Evolutionary conservation across 2,888 invertebrate genomes (phyloP).

Genomic region (Hirudinaria manillensis): DNA sequence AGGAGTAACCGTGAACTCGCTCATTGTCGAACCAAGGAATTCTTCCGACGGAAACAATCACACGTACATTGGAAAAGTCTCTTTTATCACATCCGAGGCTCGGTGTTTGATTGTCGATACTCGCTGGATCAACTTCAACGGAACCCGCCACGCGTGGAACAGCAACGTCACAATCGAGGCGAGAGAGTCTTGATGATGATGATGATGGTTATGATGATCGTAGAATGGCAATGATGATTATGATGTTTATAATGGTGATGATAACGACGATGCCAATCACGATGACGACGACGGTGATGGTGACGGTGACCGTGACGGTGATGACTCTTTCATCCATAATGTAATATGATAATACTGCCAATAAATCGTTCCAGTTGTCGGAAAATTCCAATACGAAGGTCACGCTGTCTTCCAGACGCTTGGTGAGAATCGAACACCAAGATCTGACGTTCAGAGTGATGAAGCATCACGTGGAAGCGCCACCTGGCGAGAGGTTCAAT

Average conservation of each 20-base stretch:
- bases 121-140: conserved; percentile 13
- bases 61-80: conserved; percentile 34
- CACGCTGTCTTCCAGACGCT: neutral
- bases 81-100: conserved; percentile 7
- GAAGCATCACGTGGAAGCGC: conserved; percentile 30
- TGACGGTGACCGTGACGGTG: too few species aligned
- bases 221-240: neutral
- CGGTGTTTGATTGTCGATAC: conserved; percentile 29
- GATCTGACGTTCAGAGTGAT: conserved; percentile 29
- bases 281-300: neutral
- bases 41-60: neutral
- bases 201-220: neutral
- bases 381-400: neutral
- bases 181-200: neutral
- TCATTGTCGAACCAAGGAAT: conserved; percentile 29
- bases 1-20: conserved; percentile 36
- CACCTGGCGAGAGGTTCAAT: conserved; percentile 28
- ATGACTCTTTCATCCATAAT: too few species aligned
- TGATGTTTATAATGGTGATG: neutral
- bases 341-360: neutral
- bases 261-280: too few species aligned
- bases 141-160: conserved; percentile 24
- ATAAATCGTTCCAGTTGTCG: neutral
- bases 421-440: neutral
- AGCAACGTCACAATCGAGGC: conserved; percentile 30